These are phyloP conservation scores for Rhea americana DNA, from an alignment of 2,113 vertebrate genomes.

Conservation along the genomic window DNA sequence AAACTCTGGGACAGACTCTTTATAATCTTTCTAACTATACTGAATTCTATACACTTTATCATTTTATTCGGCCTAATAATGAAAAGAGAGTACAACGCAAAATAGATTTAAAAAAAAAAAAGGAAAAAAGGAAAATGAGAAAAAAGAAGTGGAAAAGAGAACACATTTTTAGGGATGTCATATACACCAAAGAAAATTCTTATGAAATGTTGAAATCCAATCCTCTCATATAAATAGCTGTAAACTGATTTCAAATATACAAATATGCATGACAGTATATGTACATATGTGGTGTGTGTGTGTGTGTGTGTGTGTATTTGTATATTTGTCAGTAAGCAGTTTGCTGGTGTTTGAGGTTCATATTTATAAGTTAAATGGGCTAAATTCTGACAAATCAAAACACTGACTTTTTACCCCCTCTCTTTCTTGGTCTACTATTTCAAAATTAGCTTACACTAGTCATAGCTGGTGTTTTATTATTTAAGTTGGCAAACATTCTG, in stretches of 20 bases:
- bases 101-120: neutral
- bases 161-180: neutral
- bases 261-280: neutral
- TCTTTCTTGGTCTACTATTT: neutral
- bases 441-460: neutral
- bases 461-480: fast-evolving
- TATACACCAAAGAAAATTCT: neutral
- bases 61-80: neutral
- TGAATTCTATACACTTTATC: neutral
- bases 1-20: neutral
- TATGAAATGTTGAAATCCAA: neutral
- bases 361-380: neutral
- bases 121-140: neutral
- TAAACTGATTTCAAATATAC: neutral
- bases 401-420: fast-evolving
- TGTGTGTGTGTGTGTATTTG: neutral
- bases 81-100: neutral
- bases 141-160: neutral
- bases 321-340: neutral
- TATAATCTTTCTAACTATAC: neutral
- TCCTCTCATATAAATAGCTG: fast-evolving
- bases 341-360: neutral
- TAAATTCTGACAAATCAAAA: neutral
- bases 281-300: neutral
- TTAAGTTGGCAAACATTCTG: neutral